Base-by-base conservation (phyloP, 2,888 invertebrate species). In the Stictocephala bisonia region DNA sequence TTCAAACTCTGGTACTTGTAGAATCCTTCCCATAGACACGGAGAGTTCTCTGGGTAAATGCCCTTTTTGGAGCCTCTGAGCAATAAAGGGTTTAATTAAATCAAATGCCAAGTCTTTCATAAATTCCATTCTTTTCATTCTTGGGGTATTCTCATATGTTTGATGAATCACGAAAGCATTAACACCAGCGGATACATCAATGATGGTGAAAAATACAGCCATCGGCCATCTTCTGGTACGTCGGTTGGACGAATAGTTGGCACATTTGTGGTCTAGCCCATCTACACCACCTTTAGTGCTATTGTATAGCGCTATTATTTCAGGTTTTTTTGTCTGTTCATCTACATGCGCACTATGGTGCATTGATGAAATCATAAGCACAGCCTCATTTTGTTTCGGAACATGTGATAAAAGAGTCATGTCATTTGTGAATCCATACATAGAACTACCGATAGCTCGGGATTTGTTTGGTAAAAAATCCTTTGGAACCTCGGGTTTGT, bases 401-500 rank as follows among this genome's bases (percentile, higher is more conserved):
- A 72, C 69, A 70, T 67, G 72, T 22, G 72, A 74, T 29, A 76
- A 22, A 13, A 77, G 50, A 27, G 74, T 75, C 3, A 75, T 31
- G 41, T 77, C 56, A 35, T 75, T 51, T 29, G 77, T 76, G 50
- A 74, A 77, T 22, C 73, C 75, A 27, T 75, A 76, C 15, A 74
- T 35, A 29, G 50, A 41, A 22, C 15, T 6, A 70, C 58, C 13
- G 22, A 24, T 22, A 51, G 31, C 22, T 35, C 24, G 35, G 44
- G 56, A 53, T 64, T 68, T 15, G 68, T 68, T 26, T n/a, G n/a
- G n/a, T 35, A 9, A 75, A 76, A 77, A 29, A 13, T 74, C 73
- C 2, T 48, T n/a, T 15, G 75, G 73, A 24, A 76, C 73, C 73
- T 74, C 71, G 11, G 20, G 27, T 44, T 74, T 76, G 71, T 77